phyloP scores from a whole-genome alignment of 2,797 vertebrate genomes.

The Catamblyrhynchus diadema region DNA sequence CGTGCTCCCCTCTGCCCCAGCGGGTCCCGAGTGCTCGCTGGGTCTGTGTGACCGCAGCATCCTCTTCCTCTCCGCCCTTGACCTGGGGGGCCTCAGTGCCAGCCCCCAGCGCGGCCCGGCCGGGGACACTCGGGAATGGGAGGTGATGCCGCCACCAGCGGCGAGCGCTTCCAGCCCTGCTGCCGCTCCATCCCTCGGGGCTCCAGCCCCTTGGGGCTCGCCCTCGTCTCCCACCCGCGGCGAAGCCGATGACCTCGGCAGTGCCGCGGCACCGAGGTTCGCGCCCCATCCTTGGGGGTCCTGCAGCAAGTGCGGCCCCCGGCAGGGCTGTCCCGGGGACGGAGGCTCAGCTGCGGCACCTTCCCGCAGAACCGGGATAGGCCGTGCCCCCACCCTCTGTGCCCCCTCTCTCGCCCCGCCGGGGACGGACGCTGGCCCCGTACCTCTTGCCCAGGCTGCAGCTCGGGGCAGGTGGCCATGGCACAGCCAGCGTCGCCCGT shows the following conservation, averaged over 20 bases:
- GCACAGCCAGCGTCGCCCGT: neutral
- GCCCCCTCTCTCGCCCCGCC: rapidly evolving
- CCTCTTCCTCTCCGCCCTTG: neutral
- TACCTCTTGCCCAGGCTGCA: slow-evolving; percentile 35
- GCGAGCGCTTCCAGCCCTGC: rapidly evolving
- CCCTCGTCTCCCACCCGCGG: neutral
- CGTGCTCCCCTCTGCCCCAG: neutral
- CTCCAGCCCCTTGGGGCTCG: neutral
- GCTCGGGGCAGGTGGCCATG: slow-evolving; percentile 40
- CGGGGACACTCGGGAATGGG: rapidly evolving
- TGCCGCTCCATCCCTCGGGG: neutral
- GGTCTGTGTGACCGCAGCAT: neutral
- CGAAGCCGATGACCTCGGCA: neutral
- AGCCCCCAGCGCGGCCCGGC: neutral
- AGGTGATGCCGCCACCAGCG: neutral
- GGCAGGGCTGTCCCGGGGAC: neutral
- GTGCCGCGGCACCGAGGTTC: neutral
- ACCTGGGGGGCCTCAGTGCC: neutral
- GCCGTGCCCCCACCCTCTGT: neutral
- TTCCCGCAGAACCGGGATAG: neutral
- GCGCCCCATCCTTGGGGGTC: rapidly evolving
- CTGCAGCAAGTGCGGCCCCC: neutral
- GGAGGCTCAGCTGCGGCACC: neutral
- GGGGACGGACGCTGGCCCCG: rapidly evolving
- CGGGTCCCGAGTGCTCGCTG: rapidly evolving